phyloP scores from a whole-genome alignment of 53 echinoderm and acorn worm species.

The Apostichopus leukothele region DNA sequence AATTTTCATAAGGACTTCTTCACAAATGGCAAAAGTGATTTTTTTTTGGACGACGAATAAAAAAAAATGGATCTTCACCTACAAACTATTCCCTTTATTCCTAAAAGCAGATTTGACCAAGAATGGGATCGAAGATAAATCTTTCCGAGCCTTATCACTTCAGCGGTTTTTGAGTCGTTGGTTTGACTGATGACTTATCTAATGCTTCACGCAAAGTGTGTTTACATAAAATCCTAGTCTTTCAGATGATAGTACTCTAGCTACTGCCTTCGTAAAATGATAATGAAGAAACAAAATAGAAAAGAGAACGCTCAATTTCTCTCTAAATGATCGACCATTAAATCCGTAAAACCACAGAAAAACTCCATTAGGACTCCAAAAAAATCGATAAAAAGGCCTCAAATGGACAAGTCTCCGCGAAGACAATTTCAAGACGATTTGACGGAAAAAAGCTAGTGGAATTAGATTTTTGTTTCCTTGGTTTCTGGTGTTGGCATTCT shows the following conservation, averaged over 20 bases:
- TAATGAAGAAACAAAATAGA: not conserved
- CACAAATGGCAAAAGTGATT: no score
- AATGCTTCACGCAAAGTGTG: not conserved
- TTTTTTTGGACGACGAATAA: no score
- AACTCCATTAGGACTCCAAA: not conserved
- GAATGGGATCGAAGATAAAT: no score
- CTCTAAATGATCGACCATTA: not conserved
- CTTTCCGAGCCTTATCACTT: no score
- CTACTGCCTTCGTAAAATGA: not conserved
- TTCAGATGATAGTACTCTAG: not conserved
- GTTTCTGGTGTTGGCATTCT: no score
- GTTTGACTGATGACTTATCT: not conserved
- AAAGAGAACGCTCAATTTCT: not conserved
- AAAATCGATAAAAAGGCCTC: not conserved
- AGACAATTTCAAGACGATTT: not conserved
- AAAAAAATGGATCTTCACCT: no score
- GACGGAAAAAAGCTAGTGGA: no score
- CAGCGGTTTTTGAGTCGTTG: no score
- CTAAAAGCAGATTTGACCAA: no score
- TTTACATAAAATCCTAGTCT: not conserved
- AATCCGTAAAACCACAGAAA: not conserved
- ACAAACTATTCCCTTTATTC: no score
- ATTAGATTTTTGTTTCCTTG: no score
- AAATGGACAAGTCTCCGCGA: not conserved
- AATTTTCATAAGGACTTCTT: no score